These are phyloP conservation scores for Xiphophorus hellerii DNA, from an alignment of 2,113 vertebrate genomes.

Conservation along the genomic window DNA sequence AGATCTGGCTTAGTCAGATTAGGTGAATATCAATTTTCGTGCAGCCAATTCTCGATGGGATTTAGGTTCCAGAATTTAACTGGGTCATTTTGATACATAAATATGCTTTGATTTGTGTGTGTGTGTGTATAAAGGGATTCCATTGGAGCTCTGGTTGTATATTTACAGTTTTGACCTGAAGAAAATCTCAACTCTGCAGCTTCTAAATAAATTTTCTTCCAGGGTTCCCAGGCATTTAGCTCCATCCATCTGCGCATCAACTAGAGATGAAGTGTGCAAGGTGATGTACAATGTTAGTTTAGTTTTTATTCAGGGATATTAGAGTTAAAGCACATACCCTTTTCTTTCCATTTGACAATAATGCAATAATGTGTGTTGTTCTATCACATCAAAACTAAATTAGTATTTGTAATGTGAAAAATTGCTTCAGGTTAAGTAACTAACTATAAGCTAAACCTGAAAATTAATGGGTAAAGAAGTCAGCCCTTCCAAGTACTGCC, in stretches of 20 bases:
- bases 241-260: not conserved
- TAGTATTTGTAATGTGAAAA: too few species aligned
- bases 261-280: too few species aligned
- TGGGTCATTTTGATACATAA: not conserved
- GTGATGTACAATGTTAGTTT: too few species aligned
- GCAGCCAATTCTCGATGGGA: not conserved
- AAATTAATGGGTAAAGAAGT: slow-evolving; percentile 24
- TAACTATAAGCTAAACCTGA: slow-evolving; percentile 23
- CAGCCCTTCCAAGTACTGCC: slow-evolving; percentile 4
- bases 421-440: not conserved
- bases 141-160: not conserved
- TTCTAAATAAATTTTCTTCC: not conserved
- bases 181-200: not conserved
- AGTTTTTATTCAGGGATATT: not conserved
- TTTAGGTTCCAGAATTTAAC: not conserved
- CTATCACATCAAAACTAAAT: too few species aligned
- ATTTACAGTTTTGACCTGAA: not conserved
- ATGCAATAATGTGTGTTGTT: not conserved
- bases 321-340: not conserved
- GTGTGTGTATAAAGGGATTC: not conserved
- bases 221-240: not conserved
- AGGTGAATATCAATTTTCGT: not conserved
- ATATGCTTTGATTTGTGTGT: not conserved
- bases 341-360: not conserved
- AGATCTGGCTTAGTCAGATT: not conserved